Conservation (phyloP, 2,797 vertebrate genomes). For the Anguilla obscura region DNA sequence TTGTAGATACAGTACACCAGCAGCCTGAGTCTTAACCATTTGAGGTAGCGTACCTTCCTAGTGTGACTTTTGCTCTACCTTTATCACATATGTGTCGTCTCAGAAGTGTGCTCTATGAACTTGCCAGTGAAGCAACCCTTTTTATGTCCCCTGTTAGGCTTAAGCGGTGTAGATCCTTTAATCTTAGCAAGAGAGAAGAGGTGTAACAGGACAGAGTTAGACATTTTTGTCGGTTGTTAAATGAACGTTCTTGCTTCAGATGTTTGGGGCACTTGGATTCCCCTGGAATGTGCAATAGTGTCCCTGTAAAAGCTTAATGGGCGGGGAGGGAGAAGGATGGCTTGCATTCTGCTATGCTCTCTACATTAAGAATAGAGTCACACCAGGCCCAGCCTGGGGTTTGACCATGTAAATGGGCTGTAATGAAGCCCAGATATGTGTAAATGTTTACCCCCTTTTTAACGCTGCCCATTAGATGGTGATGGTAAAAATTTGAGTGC, state of each 20-base stretch:
- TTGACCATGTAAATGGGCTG: conserved; percentile 29
- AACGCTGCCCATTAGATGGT: conserved; percentile 23
- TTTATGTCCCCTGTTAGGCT: background rate
- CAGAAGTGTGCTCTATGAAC: conserved; percentile 7
- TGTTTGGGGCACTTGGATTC: conserved; percentile 18
- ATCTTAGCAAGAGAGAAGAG: conserved; percentile 20
- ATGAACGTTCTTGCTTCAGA: background rate
- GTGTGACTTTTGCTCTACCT: conserved; percentile 11
- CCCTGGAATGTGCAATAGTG: conserved; percentile 25
- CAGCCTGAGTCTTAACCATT: conserved; percentile 8
- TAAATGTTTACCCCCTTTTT: conserved; percentile 38
- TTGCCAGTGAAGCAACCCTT: conserved; percentile 10
- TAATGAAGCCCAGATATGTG: conserved; percentile 23
- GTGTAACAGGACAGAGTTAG: conserved; percentile 22
- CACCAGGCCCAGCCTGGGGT: conserved; percentile 2
- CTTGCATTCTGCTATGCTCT: background rate
- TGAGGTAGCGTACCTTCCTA: conserved; percentile 9
- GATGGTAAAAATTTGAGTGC: conserved; percentile 25
- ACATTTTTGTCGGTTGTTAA: conserved; percentile 25
- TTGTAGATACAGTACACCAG: background rate
- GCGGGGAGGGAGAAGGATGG: background rate
- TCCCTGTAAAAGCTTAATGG: conserved; percentile 36
- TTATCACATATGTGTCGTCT: background rate
- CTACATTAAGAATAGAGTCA: conserved; percentile 17
- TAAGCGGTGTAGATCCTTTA: conserved; percentile 22